These are phyloP conservation scores for Sarotherodon lohbergeri DNA, from an alignment of 2,113 vertebrate genomes.

Conservation along the genomic window DNA sequence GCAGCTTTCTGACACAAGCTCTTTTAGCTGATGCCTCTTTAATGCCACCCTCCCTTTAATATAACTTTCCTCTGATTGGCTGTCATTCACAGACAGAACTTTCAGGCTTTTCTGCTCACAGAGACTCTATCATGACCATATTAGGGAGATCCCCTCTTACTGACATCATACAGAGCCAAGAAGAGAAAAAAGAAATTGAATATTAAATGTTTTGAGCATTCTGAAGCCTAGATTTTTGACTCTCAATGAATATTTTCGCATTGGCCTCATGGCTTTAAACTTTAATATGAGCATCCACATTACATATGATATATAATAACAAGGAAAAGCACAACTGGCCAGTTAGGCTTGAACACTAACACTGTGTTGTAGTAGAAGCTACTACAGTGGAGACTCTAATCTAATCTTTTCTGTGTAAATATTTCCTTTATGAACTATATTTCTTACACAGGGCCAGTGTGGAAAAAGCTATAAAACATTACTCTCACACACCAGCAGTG, in stretches of 20 bases:
- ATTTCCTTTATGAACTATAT: not conserved
- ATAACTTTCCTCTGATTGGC: not conserved
- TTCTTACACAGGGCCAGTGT: not conserved
- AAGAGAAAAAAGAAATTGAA: not conserved
- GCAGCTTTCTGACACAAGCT: not conserved
- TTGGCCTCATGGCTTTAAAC: not conserved
- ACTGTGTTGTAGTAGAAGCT: not conserved
- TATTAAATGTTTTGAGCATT: not conserved
- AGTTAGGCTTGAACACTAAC: not conserved
- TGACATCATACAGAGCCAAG: not conserved
- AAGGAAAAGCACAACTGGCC: not conserved
- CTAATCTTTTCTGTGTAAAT: not conserved
- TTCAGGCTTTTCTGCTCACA: not conserved
- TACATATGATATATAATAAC: not conserved
- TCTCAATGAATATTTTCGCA: not conserved
- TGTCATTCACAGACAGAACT: not conserved
- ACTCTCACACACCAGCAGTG: not conserved
- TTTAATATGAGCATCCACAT: not conserved
- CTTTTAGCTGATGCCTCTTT: not conserved
- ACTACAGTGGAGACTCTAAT: not conserved
- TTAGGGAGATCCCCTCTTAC: not conserved
- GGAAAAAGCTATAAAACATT: not conserved
- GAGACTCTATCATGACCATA: not conserved
- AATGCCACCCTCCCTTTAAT: not conserved
- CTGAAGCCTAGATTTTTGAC: not conserved